Percentiles rank a stretch among this genome's conserved stretches.
Conservation (phyloP, 2,113 vertebrate genomes). For the Suricata suricatta region DNA sequence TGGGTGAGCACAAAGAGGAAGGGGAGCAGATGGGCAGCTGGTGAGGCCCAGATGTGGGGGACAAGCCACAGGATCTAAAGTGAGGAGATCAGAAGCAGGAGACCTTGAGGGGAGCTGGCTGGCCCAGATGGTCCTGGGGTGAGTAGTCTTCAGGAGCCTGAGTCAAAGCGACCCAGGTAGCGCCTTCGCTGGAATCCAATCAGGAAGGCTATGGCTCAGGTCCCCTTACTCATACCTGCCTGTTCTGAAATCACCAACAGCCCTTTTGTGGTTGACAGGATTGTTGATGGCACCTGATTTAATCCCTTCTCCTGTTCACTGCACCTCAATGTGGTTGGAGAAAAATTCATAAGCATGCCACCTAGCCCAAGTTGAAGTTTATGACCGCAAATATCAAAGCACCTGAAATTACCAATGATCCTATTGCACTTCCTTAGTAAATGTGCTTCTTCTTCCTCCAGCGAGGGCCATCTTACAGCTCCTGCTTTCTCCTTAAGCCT, state of each 20-base stretch:
- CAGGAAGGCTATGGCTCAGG: neutral
- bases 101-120: fast-evolving
- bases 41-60: neutral
- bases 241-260: neutral
- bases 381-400: neutral
- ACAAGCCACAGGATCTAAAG: neutral
- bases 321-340: neutral
- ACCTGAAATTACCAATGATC: neutral
- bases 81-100: no score
- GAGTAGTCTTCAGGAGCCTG: neutral
- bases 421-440: no score
- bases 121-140: neutral
- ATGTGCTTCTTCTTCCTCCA: neutral
- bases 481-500: neutral
- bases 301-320: neutral
- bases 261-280: neutral
- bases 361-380: neutral
- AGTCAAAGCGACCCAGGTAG: neutral
- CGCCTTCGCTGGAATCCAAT: neutral
- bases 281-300: neutral
- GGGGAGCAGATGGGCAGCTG: fast-evolving
- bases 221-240: neutral
- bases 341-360: neutral
- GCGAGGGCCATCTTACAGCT: neutral
- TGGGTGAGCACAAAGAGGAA: neutral